A percentile compares a stretch with the other conserved stretches of the same genome.
These are phyloP conservation scores for Pelobates cultripes DNA, from an alignment of 2,797 vertebrate species.

Conservation along the genomic window DNA sequence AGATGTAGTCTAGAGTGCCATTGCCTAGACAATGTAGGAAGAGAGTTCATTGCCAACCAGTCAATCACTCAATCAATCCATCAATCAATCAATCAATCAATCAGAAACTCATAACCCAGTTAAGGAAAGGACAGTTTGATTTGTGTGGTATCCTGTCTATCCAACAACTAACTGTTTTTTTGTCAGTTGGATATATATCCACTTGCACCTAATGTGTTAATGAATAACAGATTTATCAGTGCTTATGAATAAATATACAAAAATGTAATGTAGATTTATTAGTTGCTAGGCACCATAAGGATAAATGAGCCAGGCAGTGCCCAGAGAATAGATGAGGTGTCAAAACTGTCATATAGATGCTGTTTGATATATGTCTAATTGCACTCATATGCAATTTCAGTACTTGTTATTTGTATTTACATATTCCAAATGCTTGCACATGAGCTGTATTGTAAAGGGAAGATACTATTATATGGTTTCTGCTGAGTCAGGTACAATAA, in stretches of 20 bases:
- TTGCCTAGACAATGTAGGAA: too few species aligned
- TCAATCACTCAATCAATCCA: too few species aligned
- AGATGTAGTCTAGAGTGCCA: too few species aligned
- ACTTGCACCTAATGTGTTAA: constrained; percentile 2
- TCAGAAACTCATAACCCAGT: too few species aligned
- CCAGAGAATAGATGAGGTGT: constrained; percentile 37
- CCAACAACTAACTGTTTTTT: not conserved
- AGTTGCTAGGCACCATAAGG: constrained; percentile 35
- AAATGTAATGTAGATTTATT: constrained; percentile 36
- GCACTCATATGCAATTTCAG: constrained; percentile 17
- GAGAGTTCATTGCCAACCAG: too few species aligned
- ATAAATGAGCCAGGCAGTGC: constrained; percentile 34
- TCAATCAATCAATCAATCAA: too few species aligned
- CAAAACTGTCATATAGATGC: constrained; percentile 36
- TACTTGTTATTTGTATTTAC: constrained; percentile 40
- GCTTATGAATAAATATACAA: constrained; percentile 17
- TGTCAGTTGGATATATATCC: not conserved
- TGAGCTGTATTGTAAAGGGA: constrained; percentile 18
- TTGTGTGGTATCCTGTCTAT: too few species aligned
- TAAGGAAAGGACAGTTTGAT: too few species aligned
- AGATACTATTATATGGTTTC: constrained; percentile 6
- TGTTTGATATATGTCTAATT: constrained; percentile 47
- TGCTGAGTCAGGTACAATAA: constrained; percentile 29
- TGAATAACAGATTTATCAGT: constrained; percentile 24
- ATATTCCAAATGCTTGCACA: constrained; percentile 7